Conservation (phyloP, 2,113 vertebrate species). For the Sinocyclocheilus maitianheensis region DNA sequence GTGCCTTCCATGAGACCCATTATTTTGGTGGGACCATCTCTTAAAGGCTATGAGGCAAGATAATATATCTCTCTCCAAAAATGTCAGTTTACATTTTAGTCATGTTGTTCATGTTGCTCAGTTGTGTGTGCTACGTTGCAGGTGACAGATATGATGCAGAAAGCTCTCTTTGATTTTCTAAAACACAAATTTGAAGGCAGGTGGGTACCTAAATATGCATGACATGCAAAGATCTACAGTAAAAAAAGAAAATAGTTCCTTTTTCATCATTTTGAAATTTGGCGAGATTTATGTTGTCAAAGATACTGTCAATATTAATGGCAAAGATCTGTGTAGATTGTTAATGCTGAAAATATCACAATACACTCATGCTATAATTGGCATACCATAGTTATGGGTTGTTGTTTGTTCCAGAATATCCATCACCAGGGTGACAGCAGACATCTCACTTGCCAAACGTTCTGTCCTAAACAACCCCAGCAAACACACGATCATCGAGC, state of each 20-base stretch:
- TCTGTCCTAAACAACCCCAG: conserved; percentile 97
- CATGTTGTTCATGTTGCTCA: neutral
- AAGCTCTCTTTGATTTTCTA: conserved; percentile 94
- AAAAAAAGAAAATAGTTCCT: neutral
- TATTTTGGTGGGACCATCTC: conserved; percentile 92
- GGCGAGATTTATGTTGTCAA: neutral
- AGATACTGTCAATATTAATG: neutral
- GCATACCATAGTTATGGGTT: neutral
- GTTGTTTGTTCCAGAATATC: conserved; percentile 83
- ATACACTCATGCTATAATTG: neutral
- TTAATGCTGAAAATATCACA: neutral
- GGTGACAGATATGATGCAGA: conserved; percentile 99
- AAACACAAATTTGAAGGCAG: conserved; percentile 98
- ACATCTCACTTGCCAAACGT: conserved; percentile 95
- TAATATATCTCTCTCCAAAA: neutral
- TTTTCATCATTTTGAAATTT: neutral
- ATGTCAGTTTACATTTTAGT: neutral
- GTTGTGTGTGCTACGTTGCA: conserved; percentile 54
- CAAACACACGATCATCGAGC: conserved; percentile 96
- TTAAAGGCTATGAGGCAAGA: conserved; percentile 93
- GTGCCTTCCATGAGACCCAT: conserved; percentile 98
- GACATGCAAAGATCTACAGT: neutral
- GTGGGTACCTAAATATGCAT: conserved; percentile 66
- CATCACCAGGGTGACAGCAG: conserved; percentile 94
- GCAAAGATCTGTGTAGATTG: neutral